Percentiles rank a stretch among this genome's conserved stretches.
These are phyloP conservation scores for Hermaeophaga mercurialis DNA, from an alignment of 2,888 invertebrate genomes.

Conservation along the genomic window DNA sequence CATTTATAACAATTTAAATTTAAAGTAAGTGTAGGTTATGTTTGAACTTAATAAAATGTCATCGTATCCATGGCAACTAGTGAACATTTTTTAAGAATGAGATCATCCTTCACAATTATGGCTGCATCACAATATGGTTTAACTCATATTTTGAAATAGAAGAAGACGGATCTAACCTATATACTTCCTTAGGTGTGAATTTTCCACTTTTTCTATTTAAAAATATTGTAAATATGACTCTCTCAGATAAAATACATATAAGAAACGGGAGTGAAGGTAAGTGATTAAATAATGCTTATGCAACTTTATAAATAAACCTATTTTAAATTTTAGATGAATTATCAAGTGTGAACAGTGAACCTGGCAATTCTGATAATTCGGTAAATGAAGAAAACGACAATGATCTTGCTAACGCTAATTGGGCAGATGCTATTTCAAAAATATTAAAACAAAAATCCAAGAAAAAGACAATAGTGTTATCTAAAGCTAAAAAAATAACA, in stretches of 20 bases:
- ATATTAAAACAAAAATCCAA: conserved; percentile 76
- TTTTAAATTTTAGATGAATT: not conserved
- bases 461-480: conserved; percentile 76
- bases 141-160: too few species aligned
- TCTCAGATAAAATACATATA: not conserved
- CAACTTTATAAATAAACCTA: not conserved
- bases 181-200: too few species aligned
- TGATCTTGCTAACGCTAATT: conserved; percentile 66
- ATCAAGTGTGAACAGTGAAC: not conserved
- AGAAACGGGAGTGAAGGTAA: not conserved
- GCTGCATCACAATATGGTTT: too few species aligned
- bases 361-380: conserved; percentile 18
- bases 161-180: too few species aligned
- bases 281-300: not conserved
- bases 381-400: conserved; percentile 35
- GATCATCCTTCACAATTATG: too few species aligned
- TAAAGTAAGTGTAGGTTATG: conserved; percentile 20
- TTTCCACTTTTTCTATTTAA: too few species aligned
- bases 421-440: conserved; percentile 84
- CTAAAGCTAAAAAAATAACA: conserved; percentile 77
- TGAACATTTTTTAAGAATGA: too few species aligned
- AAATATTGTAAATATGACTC: not conserved
- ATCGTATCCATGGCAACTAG: conserved; percentile 15
- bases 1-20: conserved; percentile 58
- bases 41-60: conserved; percentile 2